Evolutionary conservation across 1,140 invertebrate species (phyloP), one percentile per base, ranked within the genome.

Genomic region (Drosophila kurseongensis): DNA sequence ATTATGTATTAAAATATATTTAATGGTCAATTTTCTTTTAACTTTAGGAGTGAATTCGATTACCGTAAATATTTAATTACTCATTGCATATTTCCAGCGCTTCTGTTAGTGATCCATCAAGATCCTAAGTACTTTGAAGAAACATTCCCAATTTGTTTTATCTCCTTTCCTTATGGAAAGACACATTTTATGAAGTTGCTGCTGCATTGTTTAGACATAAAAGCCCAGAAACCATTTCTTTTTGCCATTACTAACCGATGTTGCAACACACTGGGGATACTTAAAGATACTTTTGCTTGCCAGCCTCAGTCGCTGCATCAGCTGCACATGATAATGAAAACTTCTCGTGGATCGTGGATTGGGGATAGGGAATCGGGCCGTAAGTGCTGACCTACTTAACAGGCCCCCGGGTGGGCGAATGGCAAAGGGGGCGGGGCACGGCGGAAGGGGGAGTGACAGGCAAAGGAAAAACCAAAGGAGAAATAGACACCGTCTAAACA

Each of bases 371-470:
- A 8, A 32, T 32, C 55, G 38, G 47, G 16, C 23, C 38, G 54
- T 77, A 77, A 77, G 75, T 77, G 75, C 74, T 78, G 75, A 78
- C 75, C 75, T 77, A 78, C 50, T 78, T 78, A 44, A 55, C 40
- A 42, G 42, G 38, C 32, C 35, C 50, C 51, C 56, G 45, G 42
- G 71, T 65, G 60, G 63, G 59, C 60, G 63, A 63, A 48, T 63
- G 63, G 63, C 60, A 52, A 65, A 40, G 58, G 56, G 59, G 45
- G 23, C 47, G 47, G 48, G 48, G 27, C 47, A 14, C 3, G 47
- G 27, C 7, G 27, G 13, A 52, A 18, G 50, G 42, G 41, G 29
- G 18, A 14, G 45, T 50, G 14, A 16, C 40, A 27, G 41, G 29
- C 35, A 45, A 12, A 12, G n/a, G 41, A 42, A 69, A 65, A 63